Base-by-base conservation (phyloP, 2,113 vertebrate species). In the Porphyrio hochstetteri region DNA sequence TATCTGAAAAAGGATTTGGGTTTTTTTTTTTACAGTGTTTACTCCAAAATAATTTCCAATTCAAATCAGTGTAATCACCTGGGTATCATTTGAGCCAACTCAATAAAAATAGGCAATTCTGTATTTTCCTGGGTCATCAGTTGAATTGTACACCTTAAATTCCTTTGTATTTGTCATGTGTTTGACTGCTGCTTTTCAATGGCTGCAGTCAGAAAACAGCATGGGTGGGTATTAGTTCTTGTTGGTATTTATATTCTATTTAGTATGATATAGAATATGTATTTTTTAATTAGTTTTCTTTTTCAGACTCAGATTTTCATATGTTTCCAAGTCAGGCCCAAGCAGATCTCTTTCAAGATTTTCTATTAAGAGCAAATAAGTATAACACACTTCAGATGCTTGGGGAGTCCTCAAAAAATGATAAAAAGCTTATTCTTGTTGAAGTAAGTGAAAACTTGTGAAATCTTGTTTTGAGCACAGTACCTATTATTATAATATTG, bases 341-440 rank as follows among this genome's bases (percentile, higher is more conserved):
- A 96, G 71, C 97, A 55, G 55, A 91, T 92, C 87, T 98, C 88
- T 99, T 99, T 96, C 98, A 99, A 94, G 99, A 99, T 74, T 99
- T 99, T 97, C 96, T 99, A 1, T 97, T 99, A 84, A 97, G 99
- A 97, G 99, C 99, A 82, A 99, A 99, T 97, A 99, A 99, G 68
- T 99, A 99, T 95, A 98, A 97, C 96, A 98, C 98, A 82, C 97
- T 99, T 77, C 98, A 98, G 93, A 99, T 99, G 99, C 85, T 98
- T 48, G 99, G 99, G 64, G 99, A 99, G 44, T 92, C 90, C 55
- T 92, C 90, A 70, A 94, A 96, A 64, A 96, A 96, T 38, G 97
- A 98, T 90, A 98, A 96, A 94, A 99, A 99, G 96, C 96, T 99
- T 92, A 99, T 99, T 94, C 97, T 99, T 23, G 90, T 99, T 82